These are phyloP conservation scores for Magallana gigas DNA, from an alignment of 1,140 invertebrate species.

Conservation along the genomic window DNA sequence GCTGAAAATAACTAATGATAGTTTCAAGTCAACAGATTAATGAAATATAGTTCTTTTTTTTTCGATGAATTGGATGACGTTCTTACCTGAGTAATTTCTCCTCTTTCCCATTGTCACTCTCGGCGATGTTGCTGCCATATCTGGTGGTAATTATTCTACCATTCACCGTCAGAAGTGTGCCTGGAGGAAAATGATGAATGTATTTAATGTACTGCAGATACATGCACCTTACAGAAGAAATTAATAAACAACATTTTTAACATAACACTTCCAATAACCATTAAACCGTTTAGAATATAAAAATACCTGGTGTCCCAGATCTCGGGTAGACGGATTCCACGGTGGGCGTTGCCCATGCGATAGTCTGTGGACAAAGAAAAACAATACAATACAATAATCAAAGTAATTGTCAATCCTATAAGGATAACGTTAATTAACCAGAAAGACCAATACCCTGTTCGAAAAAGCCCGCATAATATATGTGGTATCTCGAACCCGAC, in stretches of 20 bases:
- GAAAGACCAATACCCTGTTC: not conserved
- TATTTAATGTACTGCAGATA: too few species aligned
- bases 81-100: conserved; percentile 40
- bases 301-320: conserved; percentile 33
- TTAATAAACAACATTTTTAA: too few species aligned
- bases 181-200: not conserved
- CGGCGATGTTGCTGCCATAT: conserved; percentile 47
- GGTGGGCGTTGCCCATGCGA: conserved; percentile 17
- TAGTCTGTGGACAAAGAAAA: conserved; percentile 4
- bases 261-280: too few species aligned
- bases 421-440: too few species aligned
- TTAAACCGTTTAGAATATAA: not conserved
- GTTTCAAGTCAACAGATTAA: too few species aligned
- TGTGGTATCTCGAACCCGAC: not conserved
- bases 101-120: conserved; percentile 36
- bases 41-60: too few species aligned
- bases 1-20: too few species aligned
- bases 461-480: conserved; percentile 7
- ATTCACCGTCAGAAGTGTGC: conserved; percentile 41
- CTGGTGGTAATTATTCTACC: conserved; percentile 44
- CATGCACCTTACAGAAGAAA: too few species aligned
- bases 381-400: too few species aligned
- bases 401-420: too few species aligned
- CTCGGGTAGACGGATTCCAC: not conserved
- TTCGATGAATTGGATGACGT: not conserved